A percentile compares a stretch with the other conserved stretches of the same genome.
phyloP scores from a whole-genome alignment of 2,888 invertebrate species.

The Cataglyphis cursor region DNA sequence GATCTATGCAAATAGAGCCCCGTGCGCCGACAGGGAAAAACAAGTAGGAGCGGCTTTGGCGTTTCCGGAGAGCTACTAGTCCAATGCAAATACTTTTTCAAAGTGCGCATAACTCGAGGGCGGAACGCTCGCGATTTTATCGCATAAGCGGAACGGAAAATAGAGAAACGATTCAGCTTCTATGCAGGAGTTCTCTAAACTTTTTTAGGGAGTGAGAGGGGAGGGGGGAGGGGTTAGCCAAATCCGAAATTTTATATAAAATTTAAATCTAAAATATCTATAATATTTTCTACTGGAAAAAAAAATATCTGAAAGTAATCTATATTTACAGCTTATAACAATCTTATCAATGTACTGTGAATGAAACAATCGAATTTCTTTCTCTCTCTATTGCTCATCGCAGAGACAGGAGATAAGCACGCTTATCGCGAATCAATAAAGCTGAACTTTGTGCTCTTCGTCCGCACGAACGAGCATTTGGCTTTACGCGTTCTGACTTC shows the following conservation, averaged over 20 bases:
- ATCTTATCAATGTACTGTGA: background rate
- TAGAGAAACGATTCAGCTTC: constrained; percentile 45
- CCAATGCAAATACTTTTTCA: constrained; percentile 82
- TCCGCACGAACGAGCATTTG: constrained; percentile 61
- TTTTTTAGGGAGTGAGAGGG: no score
- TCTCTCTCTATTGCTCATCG: background rate
- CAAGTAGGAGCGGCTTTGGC: constrained; percentile 70
- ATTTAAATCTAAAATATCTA: background rate
- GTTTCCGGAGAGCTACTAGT: constrained; percentile 73
- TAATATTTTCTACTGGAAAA: background rate
- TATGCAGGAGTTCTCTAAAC: background rate
- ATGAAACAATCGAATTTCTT: constrained; percentile 8
- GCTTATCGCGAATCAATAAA: constrained; percentile 68
- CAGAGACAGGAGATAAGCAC: background rate
- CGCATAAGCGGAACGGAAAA: constrained; percentile 52
- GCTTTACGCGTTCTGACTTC: constrained; percentile 69
- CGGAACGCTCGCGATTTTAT: constrained; percentile 50
- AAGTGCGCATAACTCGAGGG: constrained; percentile 59
- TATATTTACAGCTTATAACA: background rate
- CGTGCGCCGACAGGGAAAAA: constrained; percentile 72
- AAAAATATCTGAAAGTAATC: background rate
- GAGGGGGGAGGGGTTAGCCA: no score
- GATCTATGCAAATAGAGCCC: constrained; percentile 79
- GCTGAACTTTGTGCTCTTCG: constrained; percentile 59
- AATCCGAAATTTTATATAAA: background rate